These are phyloP conservation scores for Elaphurus davidianus DNA, from an alignment of 2,113 vertebrate species.

Conservation along the genomic window DNA sequence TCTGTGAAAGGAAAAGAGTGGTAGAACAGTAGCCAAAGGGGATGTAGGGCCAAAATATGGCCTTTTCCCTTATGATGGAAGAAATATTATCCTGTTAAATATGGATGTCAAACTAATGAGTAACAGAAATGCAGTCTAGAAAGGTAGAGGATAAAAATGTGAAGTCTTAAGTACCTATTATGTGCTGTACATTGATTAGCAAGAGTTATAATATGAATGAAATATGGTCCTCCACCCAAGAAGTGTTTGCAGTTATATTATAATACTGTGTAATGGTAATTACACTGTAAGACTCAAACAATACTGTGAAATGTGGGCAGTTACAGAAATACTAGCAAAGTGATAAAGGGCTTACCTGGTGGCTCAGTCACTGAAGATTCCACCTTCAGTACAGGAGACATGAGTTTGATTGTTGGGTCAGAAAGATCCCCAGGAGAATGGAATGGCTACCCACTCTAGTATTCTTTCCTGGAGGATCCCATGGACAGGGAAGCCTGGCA, in stretches of 20 bases:
- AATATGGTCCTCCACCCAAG: neutral
- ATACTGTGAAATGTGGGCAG: neutral
- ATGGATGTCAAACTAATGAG: neutral
- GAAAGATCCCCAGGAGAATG: neutral
- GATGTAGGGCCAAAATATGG: neutral
- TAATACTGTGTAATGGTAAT: neutral
- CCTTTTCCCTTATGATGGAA: neutral
- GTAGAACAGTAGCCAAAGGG: neutral
- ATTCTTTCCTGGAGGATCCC: neutral
- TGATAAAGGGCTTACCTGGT: neutral
- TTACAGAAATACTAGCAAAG: neutral
- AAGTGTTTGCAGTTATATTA: neutral
- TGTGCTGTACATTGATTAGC: neutral
- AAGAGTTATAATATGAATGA: neutral
- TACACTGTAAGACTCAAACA: neutral
- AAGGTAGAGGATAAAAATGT: neutral
- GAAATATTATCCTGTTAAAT: neutral
- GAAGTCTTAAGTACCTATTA: neutral
- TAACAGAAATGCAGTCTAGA: neutral
- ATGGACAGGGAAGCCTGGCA: neutral
- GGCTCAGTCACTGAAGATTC: neutral
- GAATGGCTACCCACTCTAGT: neutral
- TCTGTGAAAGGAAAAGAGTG: neutral
- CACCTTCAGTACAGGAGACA: neutral
- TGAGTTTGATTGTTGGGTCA: neutral